phyloP scores from a whole-genome alignment of 2,888 invertebrate genomes.

The Argynnis bischoffii region DNA sequence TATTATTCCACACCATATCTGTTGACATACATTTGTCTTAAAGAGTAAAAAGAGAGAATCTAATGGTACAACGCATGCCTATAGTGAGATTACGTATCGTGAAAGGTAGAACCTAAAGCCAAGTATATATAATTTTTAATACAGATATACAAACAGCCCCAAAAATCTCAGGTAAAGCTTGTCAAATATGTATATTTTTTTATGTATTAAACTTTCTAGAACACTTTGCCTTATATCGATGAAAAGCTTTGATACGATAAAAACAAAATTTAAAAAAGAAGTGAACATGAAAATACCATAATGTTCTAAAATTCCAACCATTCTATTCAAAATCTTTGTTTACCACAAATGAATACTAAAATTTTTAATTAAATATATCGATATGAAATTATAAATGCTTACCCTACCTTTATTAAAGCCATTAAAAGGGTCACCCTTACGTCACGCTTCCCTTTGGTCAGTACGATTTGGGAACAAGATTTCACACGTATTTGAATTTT shows the following conservation, averaged over 20 bases:
- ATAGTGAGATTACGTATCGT: no score
- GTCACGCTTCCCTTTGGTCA: slow-evolving; percentile 68
- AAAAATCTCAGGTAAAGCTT: neutral
- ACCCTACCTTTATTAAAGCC: slow-evolving; percentile 80
- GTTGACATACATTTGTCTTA: no score
- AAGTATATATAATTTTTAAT: no score
- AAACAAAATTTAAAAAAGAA: no score
- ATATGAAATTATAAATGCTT: slow-evolving; percentile 78
- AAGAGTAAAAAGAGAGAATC: no score
- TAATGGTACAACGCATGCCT: no score
- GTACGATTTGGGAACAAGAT: slow-evolving; percentile 80
- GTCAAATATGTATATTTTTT: neutral
- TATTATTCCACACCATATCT: no score
- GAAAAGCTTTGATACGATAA: neutral
- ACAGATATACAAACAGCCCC: no score
- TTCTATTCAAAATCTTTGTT: neutral
- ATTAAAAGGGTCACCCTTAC: slow-evolving; percentile 72
- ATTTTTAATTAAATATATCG: slow-evolving; percentile 80
- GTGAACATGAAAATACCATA: no score
- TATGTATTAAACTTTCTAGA: no score
- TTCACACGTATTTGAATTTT: slow-evolving; percentile 81
- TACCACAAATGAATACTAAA: slow-evolving; percentile 54
- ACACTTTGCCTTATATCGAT: neutral
- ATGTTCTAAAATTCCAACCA: no score
- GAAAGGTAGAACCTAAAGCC: no score